Evolutionary conservation across 2,113 vertebrate genomes (phyloP), one percentile per base, ranked within the genome.

Genomic region (Dicentrarchus labrax): DNA sequence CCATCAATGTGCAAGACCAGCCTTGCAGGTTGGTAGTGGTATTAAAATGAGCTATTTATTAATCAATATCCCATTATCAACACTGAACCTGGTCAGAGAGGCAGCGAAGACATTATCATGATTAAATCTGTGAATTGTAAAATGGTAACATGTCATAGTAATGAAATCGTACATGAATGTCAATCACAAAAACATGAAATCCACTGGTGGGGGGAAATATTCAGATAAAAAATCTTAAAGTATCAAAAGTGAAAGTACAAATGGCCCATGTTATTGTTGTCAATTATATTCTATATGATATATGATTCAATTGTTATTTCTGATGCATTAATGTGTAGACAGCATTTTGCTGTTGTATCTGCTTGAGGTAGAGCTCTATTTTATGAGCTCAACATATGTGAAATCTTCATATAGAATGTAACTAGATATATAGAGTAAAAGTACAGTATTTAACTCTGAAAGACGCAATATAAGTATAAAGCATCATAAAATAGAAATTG

Each of bases 1-100:
- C 91, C 94, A 17, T 92, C 95, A 0, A 91, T 95, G 87, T 95
- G 94, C 93, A 97, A 96, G 87, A 87, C 94, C 62, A 94, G 90
- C 73, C 91, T 96, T 0, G 86, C 95, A 76, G 98, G 98, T 98
- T 89, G 86, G 96, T 90, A 43, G 47, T 56, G 12, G 15, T 16
- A 17, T 82, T 36, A 68, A n/a, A 82, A 60, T 1, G 38, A 12
- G 8, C 21, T 71, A 3, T 53, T 80, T 65, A 36, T 22, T 64
- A 4, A 60, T 77, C 56, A 76, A 2, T 61, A 65, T 50, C 22
- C 22, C 19, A 80, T 69, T 71, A 73, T 70, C 48, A 47, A 71
- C 41, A 43, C 2, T 30, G 60, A 72, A 30, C n/a, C n/a, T 6
- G 17, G 4, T 73, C 50, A 62, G 16, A 82, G 50, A 82, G 41